Evolutionary conservation across 2,113 vertebrate genomes (phyloP).

Genomic region (Phasianus colchicus): DNA sequence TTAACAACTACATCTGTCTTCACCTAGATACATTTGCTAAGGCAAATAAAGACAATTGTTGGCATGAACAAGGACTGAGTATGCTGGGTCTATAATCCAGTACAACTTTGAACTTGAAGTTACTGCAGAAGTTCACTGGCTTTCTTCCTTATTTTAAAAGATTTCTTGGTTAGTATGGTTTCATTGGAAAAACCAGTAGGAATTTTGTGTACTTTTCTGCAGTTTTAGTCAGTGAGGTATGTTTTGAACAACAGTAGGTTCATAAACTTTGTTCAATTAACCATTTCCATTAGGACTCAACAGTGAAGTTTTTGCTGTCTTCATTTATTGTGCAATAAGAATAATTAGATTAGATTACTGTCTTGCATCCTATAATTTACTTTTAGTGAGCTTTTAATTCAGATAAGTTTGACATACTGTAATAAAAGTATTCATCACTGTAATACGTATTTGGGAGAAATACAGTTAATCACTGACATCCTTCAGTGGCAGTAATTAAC

Average conservation of each 20-base stretch:
- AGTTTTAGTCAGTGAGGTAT: not conserved
- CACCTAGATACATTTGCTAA: not conserved
- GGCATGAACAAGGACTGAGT: not conserved
- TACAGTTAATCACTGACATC: constrained; percentile 41
- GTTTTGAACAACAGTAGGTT: not conserved
- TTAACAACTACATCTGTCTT: not conserved
- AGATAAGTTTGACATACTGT: constrained; percentile 55
- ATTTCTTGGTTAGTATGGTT: not conserved
- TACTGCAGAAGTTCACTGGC: not conserved
- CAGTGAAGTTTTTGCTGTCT: not conserved
- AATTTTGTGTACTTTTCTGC: not conserved
- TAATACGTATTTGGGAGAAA: constrained; percentile 23
- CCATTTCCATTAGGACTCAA: not conserved
- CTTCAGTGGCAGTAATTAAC: constrained; percentile 1
- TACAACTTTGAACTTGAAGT: not conserved
- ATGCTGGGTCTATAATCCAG: not conserved
- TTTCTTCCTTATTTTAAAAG: constrained; percentile 25
- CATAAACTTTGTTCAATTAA: not conserved
- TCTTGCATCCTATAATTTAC: constrained; percentile 48
- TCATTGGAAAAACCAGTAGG: not conserved
- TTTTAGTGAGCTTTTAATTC: constrained; percentile 51
- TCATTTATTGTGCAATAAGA: constrained; percentile 31
- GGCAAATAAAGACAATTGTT: not conserved
- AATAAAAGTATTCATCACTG: constrained; percentile 53
- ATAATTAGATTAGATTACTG: constrained; percentile 46